Conservation (phyloP, 2,113 vertebrate species). For the Nycticebus coucang region DNA sequence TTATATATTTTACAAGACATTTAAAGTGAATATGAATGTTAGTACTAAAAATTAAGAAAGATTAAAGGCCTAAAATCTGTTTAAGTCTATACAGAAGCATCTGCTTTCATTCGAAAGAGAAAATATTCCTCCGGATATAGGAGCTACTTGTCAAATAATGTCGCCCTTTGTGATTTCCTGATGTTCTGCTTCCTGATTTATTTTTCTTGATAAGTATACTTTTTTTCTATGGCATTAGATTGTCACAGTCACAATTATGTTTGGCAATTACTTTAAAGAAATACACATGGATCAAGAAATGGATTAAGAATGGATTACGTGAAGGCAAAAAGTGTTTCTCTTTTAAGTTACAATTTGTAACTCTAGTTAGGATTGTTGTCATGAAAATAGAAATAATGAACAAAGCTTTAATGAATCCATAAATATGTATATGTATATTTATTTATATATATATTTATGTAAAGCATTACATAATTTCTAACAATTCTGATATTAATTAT, state of each 20-base stretch:
- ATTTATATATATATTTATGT: background rate
- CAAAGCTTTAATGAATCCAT: background rate
- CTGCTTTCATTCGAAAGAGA: conserved; percentile 36
- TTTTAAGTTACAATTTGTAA: conserved; percentile 8
- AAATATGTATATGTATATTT: background rate
- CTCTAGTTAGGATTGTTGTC: background rate
- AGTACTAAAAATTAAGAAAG: conserved; percentile 39
- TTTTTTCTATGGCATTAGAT: conserved; percentile 52
- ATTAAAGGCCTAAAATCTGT: conserved; percentile 23
- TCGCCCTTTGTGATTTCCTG: conserved; percentile 57
- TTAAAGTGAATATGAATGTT: conserved; percentile 29
- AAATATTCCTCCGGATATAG: background rate
- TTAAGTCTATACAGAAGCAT: background rate
- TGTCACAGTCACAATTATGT: conserved; percentile 40
- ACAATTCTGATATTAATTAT: background rate
- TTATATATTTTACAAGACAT: background rate
- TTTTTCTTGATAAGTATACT: conserved; percentile 68
- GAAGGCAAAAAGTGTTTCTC: conserved; percentile 66
- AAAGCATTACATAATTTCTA: background rate
- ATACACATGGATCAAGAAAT: conserved; percentile 46
- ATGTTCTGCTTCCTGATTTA: conserved; percentile 61
- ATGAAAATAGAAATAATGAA: background rate
- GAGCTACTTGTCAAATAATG: conserved; percentile 23
- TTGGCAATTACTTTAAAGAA: conserved; percentile 75
- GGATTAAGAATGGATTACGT: conserved; percentile 63